Evolutionary conservation across 2,113 vertebrate genomes (phyloP).

Genomic region (Uria aalge): DNA sequence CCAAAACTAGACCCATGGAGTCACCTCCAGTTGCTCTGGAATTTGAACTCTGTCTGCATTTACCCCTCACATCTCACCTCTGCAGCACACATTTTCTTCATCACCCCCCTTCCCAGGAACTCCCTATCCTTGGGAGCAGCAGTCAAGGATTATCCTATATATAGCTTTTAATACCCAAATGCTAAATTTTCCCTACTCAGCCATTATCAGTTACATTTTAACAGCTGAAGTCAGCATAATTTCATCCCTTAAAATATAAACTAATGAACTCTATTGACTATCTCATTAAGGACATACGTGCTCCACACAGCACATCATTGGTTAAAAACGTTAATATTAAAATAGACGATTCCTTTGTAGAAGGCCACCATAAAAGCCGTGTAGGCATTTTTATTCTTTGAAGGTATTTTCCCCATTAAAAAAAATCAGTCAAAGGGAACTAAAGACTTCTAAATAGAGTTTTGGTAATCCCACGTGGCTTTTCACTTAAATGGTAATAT

Average conservation of each 20-base stretch:
- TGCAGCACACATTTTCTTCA: neutral
- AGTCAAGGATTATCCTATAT: neutral
- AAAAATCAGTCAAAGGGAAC: neutral
- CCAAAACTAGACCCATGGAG: rapidly evolving
- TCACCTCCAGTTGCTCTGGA: neutral
- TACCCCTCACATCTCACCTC: neutral
- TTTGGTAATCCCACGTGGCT: neutral
- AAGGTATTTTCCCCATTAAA: neutral
- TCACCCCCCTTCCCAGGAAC: neutral
- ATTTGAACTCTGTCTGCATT: neutral
- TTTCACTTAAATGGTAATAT: neutral
- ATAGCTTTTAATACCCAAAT: neutral
- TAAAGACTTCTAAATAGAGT: neutral
- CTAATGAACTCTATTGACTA: neutral
- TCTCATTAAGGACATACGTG: neutral
- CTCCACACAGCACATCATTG: neutral
- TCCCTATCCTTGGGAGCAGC: neutral
- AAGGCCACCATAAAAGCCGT: neutral
- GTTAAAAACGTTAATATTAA: neutral
- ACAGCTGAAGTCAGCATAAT: neutral
- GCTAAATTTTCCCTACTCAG: neutral
- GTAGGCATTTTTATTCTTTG: neutral
- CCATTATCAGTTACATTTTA: neutral
- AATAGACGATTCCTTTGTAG: neutral
- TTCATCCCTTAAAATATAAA: neutral